phyloP scores from a whole-genome alignment of 2,113 vertebrate species.

The Gymnobelideus leadbeateri region DNA sequence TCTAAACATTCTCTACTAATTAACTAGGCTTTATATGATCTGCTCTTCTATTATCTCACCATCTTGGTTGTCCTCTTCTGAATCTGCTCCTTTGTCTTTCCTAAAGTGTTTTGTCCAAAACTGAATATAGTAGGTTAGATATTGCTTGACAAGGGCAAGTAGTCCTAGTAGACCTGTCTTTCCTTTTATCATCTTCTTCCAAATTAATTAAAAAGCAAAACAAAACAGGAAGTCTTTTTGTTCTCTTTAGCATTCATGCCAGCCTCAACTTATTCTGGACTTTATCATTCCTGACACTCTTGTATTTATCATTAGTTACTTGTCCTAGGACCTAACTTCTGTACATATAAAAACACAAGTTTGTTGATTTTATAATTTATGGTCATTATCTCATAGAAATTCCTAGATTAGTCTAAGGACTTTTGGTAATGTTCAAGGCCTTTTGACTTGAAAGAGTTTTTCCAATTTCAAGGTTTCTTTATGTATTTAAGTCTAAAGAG shows the following conservation, averaged over 20 bases:
- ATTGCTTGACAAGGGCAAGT: neutral
- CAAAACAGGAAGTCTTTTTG: neutral
- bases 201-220: neutral
- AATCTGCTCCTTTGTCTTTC: neutral
- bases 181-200: neutral
- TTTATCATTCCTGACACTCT: neutral
- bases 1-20: neutral
- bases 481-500: constrained; percentile 45
- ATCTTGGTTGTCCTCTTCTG: neutral
- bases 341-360: neutral
- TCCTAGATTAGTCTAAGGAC: constrained; percentile 37
- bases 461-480: constrained; percentile 51
- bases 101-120: neutral
- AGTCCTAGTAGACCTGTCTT: neutral
- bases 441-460: constrained; percentile 42
- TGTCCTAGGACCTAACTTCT: neutral
- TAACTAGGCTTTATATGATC: neutral
- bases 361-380: constrained; percentile 6
- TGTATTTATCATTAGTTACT: neutral
- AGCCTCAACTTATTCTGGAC: neutral
- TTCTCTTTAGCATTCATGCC: neutral
- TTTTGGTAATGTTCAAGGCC: constrained; percentile 20
- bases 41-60: neutral
- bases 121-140: neutral
- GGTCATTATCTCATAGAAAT: constrained; percentile 35